Evolutionary conservation across 2,113 vertebrate species (phyloP), one percentile per base, ranked within the genome.

Genomic region (Hypanus sabinus): DNA sequence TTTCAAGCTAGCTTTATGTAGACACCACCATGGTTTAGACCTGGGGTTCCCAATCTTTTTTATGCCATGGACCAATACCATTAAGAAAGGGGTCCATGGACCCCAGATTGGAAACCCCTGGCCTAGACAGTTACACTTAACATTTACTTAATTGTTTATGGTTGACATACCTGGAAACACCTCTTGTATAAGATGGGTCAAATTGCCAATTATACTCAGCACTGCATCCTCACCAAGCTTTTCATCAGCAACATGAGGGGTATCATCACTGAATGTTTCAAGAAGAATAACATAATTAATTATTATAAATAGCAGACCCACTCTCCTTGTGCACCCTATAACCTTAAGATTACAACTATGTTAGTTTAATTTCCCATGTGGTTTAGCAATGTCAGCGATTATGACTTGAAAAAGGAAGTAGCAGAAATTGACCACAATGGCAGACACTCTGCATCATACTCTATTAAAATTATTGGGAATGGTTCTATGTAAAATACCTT

Each of bases 231-330:
- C 98, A 93, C 98, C 97, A 0, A 99, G 97, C 71, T 96, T 95
- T 94, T 98, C 96, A 2, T 98, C 70, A 0, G 98, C 97, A 57
- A 99, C 96, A 0, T 99, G 99, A 20, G 99, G 98, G 0, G 98
- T 99, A 95, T 98, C 98, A 94, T 99, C 99, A 3, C 99, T 99
- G 95, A 91, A 95, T 65, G 85, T 88, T 88, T 30, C 12, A 65
- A 46, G 22, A 93, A 93, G 36, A 27, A 22, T 9, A 71, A 75
- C 71, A 9, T 24, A 38, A 73, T 92, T 71, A 71, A 71, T 93
- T 93, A 46, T n/a, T 65, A 16, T 5, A 65, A 90, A 27, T 14
- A 20, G 30, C 14, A 62, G 24, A 4, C 27, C 55, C 83, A 62
- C 55, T 87, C 30, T 60, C 55, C 62, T 90, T 90, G 14, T 33